phyloP scores from a whole-genome alignment of 2,797 vertebrate genomes.

The Fratercula arctica region DNA sequence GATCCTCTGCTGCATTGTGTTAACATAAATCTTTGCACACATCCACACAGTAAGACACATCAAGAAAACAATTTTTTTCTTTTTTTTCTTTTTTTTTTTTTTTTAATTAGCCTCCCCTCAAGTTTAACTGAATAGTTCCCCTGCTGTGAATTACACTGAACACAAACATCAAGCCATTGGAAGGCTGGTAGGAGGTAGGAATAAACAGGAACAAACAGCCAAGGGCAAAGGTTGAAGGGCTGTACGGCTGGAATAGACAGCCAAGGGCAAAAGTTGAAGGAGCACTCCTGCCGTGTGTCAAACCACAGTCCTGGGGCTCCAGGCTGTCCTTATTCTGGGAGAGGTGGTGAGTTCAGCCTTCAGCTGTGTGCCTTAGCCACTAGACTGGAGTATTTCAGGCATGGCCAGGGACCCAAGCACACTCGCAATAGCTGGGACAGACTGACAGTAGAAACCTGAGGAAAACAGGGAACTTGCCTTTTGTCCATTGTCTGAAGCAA shows the following conservation, averaged over 20 bases:
- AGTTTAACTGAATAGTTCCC: not conserved
- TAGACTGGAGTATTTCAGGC: not conserved
- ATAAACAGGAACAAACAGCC: not conserved
- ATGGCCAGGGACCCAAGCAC: not conserved
- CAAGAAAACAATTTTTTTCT: not conserved
- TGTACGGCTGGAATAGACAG: not conserved
- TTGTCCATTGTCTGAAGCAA: not conserved
- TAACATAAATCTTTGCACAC: not conserved
- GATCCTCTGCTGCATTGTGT: not conserved
- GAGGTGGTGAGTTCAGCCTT: not conserved
- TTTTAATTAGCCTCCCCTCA: not conserved
- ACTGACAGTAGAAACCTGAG: not conserved
- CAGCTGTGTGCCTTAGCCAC: not conserved
- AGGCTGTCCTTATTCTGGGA: not conserved
- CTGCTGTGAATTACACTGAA: not conserved
- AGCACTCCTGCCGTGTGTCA: not conserved
- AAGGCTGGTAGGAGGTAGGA: not conserved
- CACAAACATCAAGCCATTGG: not conserved
- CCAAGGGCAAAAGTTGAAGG: not conserved
- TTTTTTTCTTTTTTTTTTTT: not conserved
- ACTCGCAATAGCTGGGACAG: not conserved
- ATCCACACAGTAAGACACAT: not conserved
- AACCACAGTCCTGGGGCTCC: not conserved
- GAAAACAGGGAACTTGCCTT: not conserved
- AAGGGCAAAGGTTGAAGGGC: not conserved